Base-by-base conservation (phyloP, 1,140 invertebrate genomes). In the Anthonomus grandis region DNA sequence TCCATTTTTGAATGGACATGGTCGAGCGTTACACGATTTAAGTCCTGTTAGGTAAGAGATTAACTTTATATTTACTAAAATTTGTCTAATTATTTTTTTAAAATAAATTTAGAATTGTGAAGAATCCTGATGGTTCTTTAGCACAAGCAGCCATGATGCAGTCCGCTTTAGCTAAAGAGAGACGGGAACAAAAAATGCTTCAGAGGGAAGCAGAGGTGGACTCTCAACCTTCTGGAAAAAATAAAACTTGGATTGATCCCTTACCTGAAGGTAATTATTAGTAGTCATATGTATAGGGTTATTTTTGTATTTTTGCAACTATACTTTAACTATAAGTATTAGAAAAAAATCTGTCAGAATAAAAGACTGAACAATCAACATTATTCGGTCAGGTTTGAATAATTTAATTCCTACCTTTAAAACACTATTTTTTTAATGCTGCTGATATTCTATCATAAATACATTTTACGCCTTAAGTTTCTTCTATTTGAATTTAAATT, bases 101-200 rank as follows among this genome's bases (percentile, higher is more conserved):
- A 25, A 36, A 34, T 44, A 38, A 1, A 54, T 55, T 24, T 25
- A 65, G 97, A 67, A 99, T 99, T 64, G 95, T 99, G 0, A 99
- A 99, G 77, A 99, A 99, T 81, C 97, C 97, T 8, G 95, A 98
- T 78, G 97, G 97, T 0, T 97, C 94, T 0, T 75, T 99, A 13
- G 96, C 96, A 0, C 97, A 92, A 70, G 94, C 97, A 0, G 97
- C 97, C 1, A 97, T 99, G 93, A 99, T 99, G 96, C 97, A 99
- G 73, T 93, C 90, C 41, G 97, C 97, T 1, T 72, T 99, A 6
- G 91, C 97, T 0, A 99, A 99, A 73, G 97, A 99, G 73, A 77
- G 97, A 41, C 76, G 97, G 42, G 95, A 98, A 73, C 84, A 88
- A 67, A 95, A 95, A 77, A 94, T 95, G 90, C 70, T 91, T 4